These are phyloP conservation scores for Eledona agricola DNA, from an alignment of 2,888 invertebrate genomes.

Conservation along the genomic window DNA sequence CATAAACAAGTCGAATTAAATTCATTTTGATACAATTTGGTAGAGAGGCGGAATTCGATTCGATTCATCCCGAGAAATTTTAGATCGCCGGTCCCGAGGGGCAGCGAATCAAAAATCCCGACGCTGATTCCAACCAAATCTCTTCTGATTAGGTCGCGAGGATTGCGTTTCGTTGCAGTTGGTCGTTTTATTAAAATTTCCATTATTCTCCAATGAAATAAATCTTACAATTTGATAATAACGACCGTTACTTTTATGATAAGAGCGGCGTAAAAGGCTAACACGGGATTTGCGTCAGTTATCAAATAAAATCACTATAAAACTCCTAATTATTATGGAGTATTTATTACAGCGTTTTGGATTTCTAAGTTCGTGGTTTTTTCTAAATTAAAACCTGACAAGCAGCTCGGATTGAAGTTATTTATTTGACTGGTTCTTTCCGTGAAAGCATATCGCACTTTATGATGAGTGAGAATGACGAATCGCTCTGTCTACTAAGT, in stretches of 20 bases:
- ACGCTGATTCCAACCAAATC: conserved; percentile 17
- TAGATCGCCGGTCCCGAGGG: conserved; percentile 19
- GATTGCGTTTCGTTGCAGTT: conserved; percentile 9
- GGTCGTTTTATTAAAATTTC: conserved; percentile 6
- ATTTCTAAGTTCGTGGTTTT: too few species aligned
- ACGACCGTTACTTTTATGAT: conserved; percentile 1
- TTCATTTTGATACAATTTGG: conserved; percentile 9
- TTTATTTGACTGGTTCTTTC: conserved; percentile 27
- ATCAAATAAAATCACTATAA: too few species aligned
- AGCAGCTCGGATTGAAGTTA: too few species aligned
- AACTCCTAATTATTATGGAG: too few species aligned
- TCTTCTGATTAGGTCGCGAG: conserved; percentile 5
- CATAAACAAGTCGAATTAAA: conserved; percentile 14
- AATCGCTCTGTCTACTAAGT: conserved; percentile 44
- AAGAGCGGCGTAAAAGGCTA: conserved; percentile 3
- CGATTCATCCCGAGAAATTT: conserved; percentile 39
- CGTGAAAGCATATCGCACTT: conserved; percentile 41
- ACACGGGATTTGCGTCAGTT: not conserved
- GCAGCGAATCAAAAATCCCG: conserved; percentile 28
- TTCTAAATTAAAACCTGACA: too few species aligned
- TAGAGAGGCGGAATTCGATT: conserved; percentile 38
- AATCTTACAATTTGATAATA: conserved; percentile 2
- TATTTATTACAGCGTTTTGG: too few species aligned
- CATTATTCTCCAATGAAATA: conserved; percentile 10
- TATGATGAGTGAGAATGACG: conserved; percentile 43